phyloP scores from a whole-genome alignment of 2,797 vertebrate genomes.

The Tenualosa thibaudeaui region DNA sequence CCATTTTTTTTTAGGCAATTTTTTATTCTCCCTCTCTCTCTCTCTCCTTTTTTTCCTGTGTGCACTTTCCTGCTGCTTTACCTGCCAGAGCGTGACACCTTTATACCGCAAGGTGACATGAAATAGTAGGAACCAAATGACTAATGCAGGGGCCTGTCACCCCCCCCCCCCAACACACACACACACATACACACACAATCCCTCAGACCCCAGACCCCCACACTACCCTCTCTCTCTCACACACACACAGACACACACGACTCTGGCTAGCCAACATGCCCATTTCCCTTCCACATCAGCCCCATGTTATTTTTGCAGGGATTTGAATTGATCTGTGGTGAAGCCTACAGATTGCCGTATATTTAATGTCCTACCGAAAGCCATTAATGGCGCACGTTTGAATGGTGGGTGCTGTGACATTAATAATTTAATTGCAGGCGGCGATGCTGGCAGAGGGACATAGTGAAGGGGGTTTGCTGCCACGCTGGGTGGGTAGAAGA shows the following conservation, averaged over 20 bases:
- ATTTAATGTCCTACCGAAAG: constrained; percentile 68
- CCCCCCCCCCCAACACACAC: constrained; percentile 7
- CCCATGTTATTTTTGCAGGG: constrained; percentile 58
- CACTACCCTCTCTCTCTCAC: too few relatives aligned
- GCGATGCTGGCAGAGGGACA: constrained; percentile 54
- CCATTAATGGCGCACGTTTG: constrained; percentile 62
- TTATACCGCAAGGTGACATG: constrained; percentile 58
- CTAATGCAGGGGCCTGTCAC: constrained; percentile 54
- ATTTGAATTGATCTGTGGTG: constrained; percentile 64
- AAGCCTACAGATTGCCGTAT: constrained; percentile 67
- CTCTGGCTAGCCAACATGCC: neutral
- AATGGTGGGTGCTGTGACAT: constrained; percentile 58
- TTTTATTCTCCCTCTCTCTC: neutral
- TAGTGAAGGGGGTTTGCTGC: constrained; percentile 69
- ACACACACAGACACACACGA: constrained; percentile 6
- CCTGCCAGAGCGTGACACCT: constrained; percentile 60
- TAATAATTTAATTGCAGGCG: constrained; percentile 74
- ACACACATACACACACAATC: too few relatives aligned
- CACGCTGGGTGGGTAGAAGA: neutral
- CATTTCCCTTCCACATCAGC: constrained; percentile 42
- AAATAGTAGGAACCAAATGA: constrained; percentile 60
- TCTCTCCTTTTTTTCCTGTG: constrained; percentile 25
- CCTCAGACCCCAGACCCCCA: neutral
- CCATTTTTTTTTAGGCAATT: constrained; percentile 51
- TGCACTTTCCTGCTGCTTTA: constrained; percentile 53